Percentiles rank a stretch among this genome's conserved stretches.
These are phyloP conservation scores for Sus scrofa DNA, from an alignment of 2,113 vertebrate species.

Conservation along the genomic window DNA sequence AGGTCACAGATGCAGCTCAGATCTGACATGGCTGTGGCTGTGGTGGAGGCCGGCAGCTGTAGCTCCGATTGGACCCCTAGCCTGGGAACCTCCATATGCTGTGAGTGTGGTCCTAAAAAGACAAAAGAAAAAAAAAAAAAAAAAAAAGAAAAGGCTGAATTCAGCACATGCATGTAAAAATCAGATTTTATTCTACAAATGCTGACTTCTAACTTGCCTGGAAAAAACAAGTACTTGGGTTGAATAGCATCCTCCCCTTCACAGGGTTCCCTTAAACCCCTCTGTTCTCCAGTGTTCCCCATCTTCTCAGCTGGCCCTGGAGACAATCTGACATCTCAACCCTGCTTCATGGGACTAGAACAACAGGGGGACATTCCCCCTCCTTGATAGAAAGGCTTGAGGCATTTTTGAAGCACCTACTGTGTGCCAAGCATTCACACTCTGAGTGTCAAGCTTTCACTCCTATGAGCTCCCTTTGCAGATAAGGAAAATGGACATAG, in stretches of 20 bases:
- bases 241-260: background rate
- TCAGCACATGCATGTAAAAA: background rate
- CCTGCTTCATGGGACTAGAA: background rate
- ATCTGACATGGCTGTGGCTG: no score
- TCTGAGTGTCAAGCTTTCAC: background rate
- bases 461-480: background rate
- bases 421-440: background rate
- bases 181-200: background rate
- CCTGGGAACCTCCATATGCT: no score
- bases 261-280: background rate
- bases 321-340: background rate
- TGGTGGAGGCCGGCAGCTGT: no score
- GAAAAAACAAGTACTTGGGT: background rate
- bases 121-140: no score
- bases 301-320: background rate
- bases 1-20: no score
- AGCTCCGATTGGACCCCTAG: no score
- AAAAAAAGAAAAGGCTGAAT: background rate
- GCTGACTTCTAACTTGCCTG: background rate
- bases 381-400: background rate
- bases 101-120: no score
- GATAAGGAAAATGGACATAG: background rate
- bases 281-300: background rate
- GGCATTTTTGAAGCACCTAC: background rate
- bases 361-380: rapidly evolving